Base-by-base conservation (phyloP, 2,888 invertebrate species). In the Dicyrtomina minuta region DNA sequence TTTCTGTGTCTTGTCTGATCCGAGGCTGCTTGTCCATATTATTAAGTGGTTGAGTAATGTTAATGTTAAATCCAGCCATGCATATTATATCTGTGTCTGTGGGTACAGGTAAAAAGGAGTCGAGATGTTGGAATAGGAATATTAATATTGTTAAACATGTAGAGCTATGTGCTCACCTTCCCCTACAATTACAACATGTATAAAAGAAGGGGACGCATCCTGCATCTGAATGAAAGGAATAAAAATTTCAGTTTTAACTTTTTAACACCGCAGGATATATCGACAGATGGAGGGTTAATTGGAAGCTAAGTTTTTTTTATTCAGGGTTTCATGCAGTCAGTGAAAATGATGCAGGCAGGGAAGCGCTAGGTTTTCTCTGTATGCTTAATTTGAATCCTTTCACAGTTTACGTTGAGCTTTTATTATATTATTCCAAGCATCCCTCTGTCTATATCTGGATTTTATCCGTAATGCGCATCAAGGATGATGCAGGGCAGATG, bases 261-360 rank as follows among this genome's bases (percentile, higher is more conserved):
- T 68, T 71, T 71, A 64, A 68, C 71, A 71, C 71, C 68, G 58
- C 69, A 69, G 68, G 72, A 66, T 66, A 72, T 59, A 72, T 72
- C 66, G 72, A 70, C 72, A 72, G 72, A 72, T 72, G 72, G 72
- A 72, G 66, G 72, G 72, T 72, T 72, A 72, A 72, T 72, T 72
- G 72, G 72, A 65, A 72, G 69, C 56, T 67, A 55, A 13, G 56
- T 64, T 70, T 72, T 72, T 71, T 72, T 44, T 51, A 26, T 22
- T 46, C 24, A 22, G 64, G 64, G 39, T 66, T 24, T 53, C 62
- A 62, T 62, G 62, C 53, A 64, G 64, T 64, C 64, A 51, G 49
- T 61, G 26, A 22, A 61, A 46, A 61, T 58, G 58, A 58, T 58
- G 58, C 58, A 58, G 58, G 58, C 39, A 58, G 58, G 58, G 58